Percentiles rank a stretch among this genome's conserved stretches.
Conservation (phyloP, 1,140 invertebrate genomes). For the Maniola jurtina region DNA sequence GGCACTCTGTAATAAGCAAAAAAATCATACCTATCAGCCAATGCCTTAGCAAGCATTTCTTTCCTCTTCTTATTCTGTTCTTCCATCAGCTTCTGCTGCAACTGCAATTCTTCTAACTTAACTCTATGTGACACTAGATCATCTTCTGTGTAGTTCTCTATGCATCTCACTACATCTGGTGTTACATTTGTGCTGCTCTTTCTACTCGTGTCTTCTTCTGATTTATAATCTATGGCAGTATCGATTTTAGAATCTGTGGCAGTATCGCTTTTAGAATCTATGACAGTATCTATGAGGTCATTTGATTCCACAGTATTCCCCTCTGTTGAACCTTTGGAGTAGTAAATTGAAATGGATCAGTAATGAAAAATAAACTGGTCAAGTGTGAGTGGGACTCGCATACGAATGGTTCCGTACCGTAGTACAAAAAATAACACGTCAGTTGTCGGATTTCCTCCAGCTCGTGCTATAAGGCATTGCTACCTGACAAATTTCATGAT, state of each 20-base stretch:
- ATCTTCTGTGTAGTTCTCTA: constrained; percentile 65
- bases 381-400: no score
- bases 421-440: no score
- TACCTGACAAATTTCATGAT: no score
- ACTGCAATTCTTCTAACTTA: constrained; percentile 83
- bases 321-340: constrained; percentile 30
- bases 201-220: constrained; percentile 29
- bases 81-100: constrained; percentile 86
- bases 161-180: constrained; percentile 59
- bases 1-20: no score
- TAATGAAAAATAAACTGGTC: no score
- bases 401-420: no score
- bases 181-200: constrained; percentile 41
- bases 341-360: no score
- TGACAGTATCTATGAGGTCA: not conserved
- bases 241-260: constrained; percentile 24
- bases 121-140: constrained; percentile 57
- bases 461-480: no score
- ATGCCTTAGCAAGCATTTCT: constrained; percentile 84
- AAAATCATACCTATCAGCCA: constrained; percentile 82
- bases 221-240: constrained; percentile 15
- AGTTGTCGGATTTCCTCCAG: no score
- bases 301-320: constrained; percentile 20
- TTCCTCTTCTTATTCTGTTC: constrained; percentile 88
- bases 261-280: constrained; percentile 29